These are phyloP conservation scores for Malacoraja senta DNA, from an alignment of 2,797 vertebrate genomes.

Conservation along the genomic window DNA sequence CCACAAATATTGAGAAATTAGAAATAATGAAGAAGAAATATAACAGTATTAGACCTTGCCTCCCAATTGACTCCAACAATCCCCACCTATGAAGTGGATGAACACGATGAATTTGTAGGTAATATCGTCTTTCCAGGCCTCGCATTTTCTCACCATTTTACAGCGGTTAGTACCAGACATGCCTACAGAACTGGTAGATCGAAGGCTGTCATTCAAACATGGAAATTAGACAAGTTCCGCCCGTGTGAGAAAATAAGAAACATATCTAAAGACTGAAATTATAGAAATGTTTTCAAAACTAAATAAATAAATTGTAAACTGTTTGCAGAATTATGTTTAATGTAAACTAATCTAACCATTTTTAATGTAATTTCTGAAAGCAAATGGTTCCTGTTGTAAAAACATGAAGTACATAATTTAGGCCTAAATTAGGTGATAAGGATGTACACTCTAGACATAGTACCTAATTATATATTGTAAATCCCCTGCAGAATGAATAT, in stretches of 20 bases:
- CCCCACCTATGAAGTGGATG: too few relatives aligned
- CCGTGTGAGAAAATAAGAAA: slow-evolving; percentile 63
- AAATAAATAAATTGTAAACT: background rate
- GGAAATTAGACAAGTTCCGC: slow-evolving; percentile 61
- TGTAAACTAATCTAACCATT: background rate
- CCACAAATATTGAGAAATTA: too few relatives aligned
- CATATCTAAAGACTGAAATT: slow-evolving; percentile 81
- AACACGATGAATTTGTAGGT: too few relatives aligned
- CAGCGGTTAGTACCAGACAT: slow-evolving; percentile 44
- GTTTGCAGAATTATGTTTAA: slow-evolving; percentile 52
- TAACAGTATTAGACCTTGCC: too few relatives aligned
- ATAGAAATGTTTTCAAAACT: slow-evolving; percentile 67
- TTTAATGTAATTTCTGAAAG: background rate
- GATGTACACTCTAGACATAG: background rate
- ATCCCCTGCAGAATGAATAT: background rate
- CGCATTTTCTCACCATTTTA: background rate
- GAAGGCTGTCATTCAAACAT: slow-evolving; percentile 55
- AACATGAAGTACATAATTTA: background rate
- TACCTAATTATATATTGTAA: background rate
- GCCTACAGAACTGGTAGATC: slow-evolving; percentile 53
- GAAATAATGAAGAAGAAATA: too few relatives aligned
- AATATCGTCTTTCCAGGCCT: background rate
- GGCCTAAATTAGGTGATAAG: background rate
- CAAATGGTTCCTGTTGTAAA: background rate
- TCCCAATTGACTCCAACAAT: too few relatives aligned